A percentile compares a stretch with the other conserved stretches of the same genome.
These are phyloP conservation scores for Polypterus senegalus DNA, from an alignment of 2,113 vertebrate genomes.

Conservation along the genomic window DNA sequence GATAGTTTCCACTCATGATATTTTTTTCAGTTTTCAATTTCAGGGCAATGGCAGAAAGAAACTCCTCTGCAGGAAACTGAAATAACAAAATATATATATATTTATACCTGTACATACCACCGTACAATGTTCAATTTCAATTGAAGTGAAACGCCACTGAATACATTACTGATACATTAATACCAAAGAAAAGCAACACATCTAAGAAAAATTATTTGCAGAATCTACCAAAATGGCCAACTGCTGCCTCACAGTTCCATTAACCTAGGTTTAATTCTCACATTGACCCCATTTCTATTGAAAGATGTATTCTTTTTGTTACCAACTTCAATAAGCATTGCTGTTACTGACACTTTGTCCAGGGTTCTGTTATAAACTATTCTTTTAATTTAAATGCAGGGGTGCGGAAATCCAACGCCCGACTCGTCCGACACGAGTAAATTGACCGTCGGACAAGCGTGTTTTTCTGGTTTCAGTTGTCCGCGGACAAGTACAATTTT, in stretches of 20 bases:
- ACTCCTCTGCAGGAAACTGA: conserved; percentile 51
- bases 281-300: too few relatives aligned
- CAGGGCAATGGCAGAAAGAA: conserved; percentile 55
- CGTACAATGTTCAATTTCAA: too few relatives aligned
- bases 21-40: conserved; percentile 62
- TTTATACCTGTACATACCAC: not conserved
- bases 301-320: too few relatives aligned
- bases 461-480: too few relatives aligned
- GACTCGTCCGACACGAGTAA: too few relatives aligned
- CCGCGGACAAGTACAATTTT: too few relatives aligned
- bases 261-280: not conserved
- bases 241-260: not conserved
- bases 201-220: not conserved
- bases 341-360: too few relatives aligned
- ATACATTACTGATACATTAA: not conserved
- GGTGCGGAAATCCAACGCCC: too few relatives aligned
- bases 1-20: conserved; percentile 29
- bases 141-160: not conserved
- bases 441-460: too few relatives aligned
- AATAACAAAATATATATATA: not conserved
- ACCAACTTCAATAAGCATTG: too few relatives aligned
- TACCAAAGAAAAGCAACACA: not conserved
- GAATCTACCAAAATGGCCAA: not conserved
- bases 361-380: too few relatives aligned
- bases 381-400: too few relatives aligned